Evolutionary conservation across 1,140 invertebrate species (phyloP).

Genomic region (Drosophila baimaii): DNA sequence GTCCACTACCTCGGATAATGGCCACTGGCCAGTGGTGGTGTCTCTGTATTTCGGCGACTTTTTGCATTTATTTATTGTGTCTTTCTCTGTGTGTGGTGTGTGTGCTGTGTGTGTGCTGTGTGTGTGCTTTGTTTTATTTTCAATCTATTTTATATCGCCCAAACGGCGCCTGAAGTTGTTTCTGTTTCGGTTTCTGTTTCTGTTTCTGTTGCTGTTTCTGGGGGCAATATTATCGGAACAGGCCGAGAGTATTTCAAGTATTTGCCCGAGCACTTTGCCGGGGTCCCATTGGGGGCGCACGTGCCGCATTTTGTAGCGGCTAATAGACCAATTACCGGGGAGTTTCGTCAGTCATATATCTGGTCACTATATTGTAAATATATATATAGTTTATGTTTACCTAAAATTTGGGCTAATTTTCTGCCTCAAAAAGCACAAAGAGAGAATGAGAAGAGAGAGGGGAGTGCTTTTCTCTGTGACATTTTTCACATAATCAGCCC

Average conservation of each 20-base stretch:
- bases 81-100: not conserved
- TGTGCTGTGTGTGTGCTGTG: constrained; percentile 25
- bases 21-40: not conserved
- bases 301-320: constrained; percentile 44
- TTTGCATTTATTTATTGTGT: constrained; percentile 75
- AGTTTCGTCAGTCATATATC: not conserved
- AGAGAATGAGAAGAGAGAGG: not conserved
- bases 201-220: constrained; percentile 14
- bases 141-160: constrained; percentile 73
- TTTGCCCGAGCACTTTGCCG: constrained; percentile 13
- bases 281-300: constrained; percentile 53
- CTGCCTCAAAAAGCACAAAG: not conserved
- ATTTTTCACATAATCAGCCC: constrained; percentile 80
- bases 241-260: constrained; percentile 37
- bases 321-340: constrained; percentile 44
- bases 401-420: not conserved
- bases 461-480: constrained; percentile 57
- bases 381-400: not conserved
- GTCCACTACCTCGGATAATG: constrained; percentile 42
- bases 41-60: constrained; percentile 35
- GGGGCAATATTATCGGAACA: constrained; percentile 18
- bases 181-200: constrained; percentile 6
- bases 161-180: constrained; percentile 51
- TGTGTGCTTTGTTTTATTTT: constrained; percentile 30
- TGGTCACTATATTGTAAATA: not conserved